These are phyloP conservation scores for Promerops cafer DNA, from an alignment of 2,113 vertebrate species.

Conservation along the genomic window DNA sequence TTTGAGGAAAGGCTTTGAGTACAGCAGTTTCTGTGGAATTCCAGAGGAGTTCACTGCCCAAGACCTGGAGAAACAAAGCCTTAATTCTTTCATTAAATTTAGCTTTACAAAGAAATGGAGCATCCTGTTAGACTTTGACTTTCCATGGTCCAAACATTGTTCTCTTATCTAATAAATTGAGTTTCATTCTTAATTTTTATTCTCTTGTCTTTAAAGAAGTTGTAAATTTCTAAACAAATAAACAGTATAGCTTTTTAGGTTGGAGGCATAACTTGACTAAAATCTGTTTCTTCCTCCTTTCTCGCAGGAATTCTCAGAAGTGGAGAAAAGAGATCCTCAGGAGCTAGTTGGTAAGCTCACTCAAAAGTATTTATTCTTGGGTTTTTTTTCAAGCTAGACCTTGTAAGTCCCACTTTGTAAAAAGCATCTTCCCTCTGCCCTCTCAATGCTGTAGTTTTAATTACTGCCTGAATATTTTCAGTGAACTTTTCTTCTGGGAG, in stretches of 20 bases:
- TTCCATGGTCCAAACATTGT: neutral
- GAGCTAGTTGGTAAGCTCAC: conserved; percentile 90
- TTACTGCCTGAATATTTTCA: neutral
- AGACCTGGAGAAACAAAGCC: neutral
- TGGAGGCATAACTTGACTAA: neutral
- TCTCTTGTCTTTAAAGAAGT: neutral
- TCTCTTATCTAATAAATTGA: neutral
- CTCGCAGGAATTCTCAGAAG: conserved; percentile 80
- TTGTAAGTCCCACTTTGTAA: neutral
- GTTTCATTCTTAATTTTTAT: neutral
- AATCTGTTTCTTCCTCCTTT: conserved; percentile 12
- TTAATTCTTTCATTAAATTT: neutral
- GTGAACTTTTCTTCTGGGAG: neutral
- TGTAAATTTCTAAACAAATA: neutral
- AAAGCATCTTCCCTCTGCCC: neutral
- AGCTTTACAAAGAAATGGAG: neutral
- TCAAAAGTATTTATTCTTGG: neutral
- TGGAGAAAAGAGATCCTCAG: conserved; percentile 89
- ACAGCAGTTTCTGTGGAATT: neutral
- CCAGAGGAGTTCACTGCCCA: neutral
- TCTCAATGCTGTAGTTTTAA: neutral
- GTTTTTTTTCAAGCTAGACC: neutral
- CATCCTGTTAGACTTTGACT: neutral
- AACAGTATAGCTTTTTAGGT: neutral
- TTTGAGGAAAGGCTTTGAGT: neutral